Percentiles rank a stretch among this genome's conserved stretches.
Conservation (phyloP, 2,113 vertebrate species). For the Corydoras maculifer region DNA sequence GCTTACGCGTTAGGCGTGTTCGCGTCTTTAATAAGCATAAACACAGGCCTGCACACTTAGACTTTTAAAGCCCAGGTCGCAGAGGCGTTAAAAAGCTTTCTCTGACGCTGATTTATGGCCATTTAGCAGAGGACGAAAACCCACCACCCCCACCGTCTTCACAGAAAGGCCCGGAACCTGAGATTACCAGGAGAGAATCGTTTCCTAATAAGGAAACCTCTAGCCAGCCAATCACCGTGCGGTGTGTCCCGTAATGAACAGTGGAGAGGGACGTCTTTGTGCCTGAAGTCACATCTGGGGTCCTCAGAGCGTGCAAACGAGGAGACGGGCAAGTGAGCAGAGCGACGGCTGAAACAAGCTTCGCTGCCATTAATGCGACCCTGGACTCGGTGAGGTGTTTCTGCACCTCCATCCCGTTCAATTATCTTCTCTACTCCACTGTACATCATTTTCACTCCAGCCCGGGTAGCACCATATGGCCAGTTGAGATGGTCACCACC, state of each 20-base stretch:
- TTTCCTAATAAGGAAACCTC: conserved; percentile 57
- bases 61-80: background rate
- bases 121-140: too few relatives aligned
- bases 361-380: conserved; percentile 34
- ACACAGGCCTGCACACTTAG: background rate
- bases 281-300: conserved; percentile 61
- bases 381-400: conserved; percentile 30
- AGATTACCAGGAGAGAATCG: conserved; percentile 43
- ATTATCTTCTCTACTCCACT: background rate
- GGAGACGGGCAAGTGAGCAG: conserved; percentile 50
- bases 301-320: conserved; percentile 62
- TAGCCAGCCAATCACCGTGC: conserved; percentile 52
- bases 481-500: too few relatives aligned
- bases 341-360: conserved; percentile 7
- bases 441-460: background rate
- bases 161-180: too few relatives aligned
- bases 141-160: too few relatives aligned
- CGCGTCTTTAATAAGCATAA: background rate
- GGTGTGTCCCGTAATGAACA: conserved; percentile 52
- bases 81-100: too few relatives aligned
- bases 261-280: conserved; percentile 43
- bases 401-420: background rate
- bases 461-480: too few relatives aligned
- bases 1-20: background rate
- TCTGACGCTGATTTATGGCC: background rate